Conservation (phyloP, 2,888 invertebrate genomes). For the Leptinotarsa haldemani region DNA sequence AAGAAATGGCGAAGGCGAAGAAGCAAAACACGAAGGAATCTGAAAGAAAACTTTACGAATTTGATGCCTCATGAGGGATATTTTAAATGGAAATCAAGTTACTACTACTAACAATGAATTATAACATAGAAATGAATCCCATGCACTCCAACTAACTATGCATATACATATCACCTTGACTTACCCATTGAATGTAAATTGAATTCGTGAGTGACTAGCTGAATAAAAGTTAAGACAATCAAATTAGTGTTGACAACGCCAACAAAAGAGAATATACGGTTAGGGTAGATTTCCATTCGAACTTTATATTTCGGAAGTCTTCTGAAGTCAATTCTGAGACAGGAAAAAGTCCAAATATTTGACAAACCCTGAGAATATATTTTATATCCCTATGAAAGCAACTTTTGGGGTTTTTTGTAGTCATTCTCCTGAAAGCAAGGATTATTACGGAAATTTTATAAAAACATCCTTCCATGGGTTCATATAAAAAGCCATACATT, state of each 20-base stretch:
- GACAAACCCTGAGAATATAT: constrained; percentile 28
- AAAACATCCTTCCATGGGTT: no score
- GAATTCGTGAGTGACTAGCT: constrained; percentile 25
- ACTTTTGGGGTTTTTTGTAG: not conserved
- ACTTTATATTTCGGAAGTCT: constrained; percentile 14
- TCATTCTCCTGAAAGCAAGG: not conserved
- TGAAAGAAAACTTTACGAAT: constrained; percentile 15
- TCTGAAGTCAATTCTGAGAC: constrained; percentile 11
- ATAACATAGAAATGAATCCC: no score
- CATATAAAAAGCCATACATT: no score
- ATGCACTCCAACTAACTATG: no score
- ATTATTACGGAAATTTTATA: no score
- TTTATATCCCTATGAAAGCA: constrained; percentile 27
- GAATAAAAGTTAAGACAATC: constrained; percentile 16
- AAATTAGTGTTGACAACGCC: not conserved
- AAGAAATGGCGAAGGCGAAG: constrained; percentile 4
- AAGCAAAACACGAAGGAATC: constrained; percentile 32
- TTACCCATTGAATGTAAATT: constrained; percentile 26
- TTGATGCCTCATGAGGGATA: no score
- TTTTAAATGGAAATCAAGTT: no score
- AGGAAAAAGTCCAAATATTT: constrained; percentile 36
- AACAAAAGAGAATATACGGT: constrained; percentile 29
- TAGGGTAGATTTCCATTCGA: constrained; percentile 20
- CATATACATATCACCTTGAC: not conserved
- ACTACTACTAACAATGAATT: no score